Conservation (phyloP, 2,888 invertebrate species). For the Cerastis leucographa region DNA sequence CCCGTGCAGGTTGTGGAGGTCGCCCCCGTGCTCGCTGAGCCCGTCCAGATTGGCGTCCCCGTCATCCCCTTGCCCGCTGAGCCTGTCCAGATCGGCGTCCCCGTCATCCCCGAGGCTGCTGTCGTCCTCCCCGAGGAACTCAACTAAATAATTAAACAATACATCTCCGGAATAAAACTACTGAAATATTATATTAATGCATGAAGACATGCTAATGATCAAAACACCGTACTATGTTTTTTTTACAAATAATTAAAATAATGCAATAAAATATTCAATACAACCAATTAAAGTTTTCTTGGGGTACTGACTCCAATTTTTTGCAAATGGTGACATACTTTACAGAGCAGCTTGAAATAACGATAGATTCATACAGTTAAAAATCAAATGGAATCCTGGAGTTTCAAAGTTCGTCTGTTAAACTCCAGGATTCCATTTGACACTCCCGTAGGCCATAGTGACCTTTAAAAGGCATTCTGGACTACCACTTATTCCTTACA, state of each 20-base stretch:
- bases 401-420: too few species aligned
- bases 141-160: constrained; percentile 57
- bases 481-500: neutral
- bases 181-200: neutral
- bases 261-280: neutral
- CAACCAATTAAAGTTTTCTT: constrained; percentile 3
- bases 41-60: constrained; percentile 16
- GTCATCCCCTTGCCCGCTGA: constrained; percentile 57
- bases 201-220: neutral
- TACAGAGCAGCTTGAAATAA: too few species aligned
- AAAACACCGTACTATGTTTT: neutral
- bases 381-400: too few species aligned
- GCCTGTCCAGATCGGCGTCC: constrained; percentile 61
- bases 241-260: neutral
- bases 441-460: neutral
- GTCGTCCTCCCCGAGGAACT: constrained; percentile 67
- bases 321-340: neutral
- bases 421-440: neutral
- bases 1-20: constrained; percentile 37
- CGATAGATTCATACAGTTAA: neutral
- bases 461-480: neutral
- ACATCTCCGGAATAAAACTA: neutral
- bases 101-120: constrained; percentile 72
- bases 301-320: neutral
- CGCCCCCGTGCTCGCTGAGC: constrained; percentile 52